These are phyloP conservation scores for Halcyon malimbica DNA, from an alignment of 2,113 vertebrate species.

Conservation along the genomic window DNA sequence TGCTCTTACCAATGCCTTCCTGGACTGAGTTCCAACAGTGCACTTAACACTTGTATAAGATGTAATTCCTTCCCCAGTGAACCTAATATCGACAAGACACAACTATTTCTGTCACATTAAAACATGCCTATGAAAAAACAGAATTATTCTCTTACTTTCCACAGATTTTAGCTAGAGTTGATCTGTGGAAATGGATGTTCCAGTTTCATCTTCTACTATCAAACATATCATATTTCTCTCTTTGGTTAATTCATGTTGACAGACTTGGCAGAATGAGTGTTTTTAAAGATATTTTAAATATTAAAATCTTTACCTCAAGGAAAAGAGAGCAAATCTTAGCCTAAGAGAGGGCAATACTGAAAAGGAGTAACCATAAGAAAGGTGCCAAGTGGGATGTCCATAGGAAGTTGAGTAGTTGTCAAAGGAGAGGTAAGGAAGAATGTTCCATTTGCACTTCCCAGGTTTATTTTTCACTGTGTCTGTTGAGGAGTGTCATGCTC, in stretches of 20 bases:
- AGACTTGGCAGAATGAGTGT: neutral
- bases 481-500: neutral
- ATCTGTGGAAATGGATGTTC: neutral
- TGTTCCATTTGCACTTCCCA: neutral
- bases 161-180: neutral
- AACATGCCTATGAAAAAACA: neutral
- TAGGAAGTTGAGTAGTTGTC: neutral
- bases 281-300: slow-evolving; percentile 4
- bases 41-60: neutral
- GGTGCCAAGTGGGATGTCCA: neutral
- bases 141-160: neutral
- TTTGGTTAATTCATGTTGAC: neutral
- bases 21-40: neutral
- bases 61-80: neutral
- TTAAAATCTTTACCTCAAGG: neutral
- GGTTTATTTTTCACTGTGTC: neutral
- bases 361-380: neutral
- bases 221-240: neutral
- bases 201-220: neutral
- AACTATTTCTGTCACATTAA: neutral
- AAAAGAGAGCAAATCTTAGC: neutral
- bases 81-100: neutral
- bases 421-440: neutral
- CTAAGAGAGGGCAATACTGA: neutral
- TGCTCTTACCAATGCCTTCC: neutral